Conservation (phyloP, 2,113 vertebrate genomes). For the Apaloderma vittatum region DNA sequence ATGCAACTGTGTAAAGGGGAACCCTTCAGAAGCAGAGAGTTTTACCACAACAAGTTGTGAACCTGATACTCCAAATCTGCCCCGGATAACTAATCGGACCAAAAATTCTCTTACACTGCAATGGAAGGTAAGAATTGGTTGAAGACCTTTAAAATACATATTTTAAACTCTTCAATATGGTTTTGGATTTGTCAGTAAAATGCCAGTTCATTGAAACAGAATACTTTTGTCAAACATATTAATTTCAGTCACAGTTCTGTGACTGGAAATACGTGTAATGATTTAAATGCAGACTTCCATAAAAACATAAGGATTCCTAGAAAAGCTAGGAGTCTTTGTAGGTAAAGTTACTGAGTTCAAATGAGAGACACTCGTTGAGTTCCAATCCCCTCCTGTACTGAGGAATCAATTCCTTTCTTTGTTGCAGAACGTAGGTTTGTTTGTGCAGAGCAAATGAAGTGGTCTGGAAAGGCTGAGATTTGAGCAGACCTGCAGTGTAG, state of each 20-base stretch:
- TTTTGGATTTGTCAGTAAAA: background rate
- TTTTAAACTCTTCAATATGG: background rate
- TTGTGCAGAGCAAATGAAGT: background rate
- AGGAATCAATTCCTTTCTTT: background rate
- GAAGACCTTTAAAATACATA: background rate
- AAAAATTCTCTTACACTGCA: constrained; percentile 93
- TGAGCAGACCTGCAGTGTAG: background rate
- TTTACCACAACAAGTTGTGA: constrained; percentile 94
- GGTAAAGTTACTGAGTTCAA: background rate
- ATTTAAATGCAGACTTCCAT: background rate
- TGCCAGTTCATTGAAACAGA: background rate
- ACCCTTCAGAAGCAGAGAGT: constrained; percentile 88
- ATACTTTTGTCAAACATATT: background rate
- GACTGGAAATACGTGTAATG: background rate
- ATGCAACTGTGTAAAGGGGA: constrained; percentile 89
- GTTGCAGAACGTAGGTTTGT: background rate
- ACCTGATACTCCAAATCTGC: constrained; percentile 90
- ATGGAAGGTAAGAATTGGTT: constrained; percentile 89
- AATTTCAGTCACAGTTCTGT: background rate
- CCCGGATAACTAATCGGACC: constrained; percentile 92
- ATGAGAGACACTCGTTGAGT: background rate
- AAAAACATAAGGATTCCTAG: background rate
- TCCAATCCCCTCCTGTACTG: background rate
- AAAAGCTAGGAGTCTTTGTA: background rate
- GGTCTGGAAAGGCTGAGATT: background rate